These are phyloP conservation scores for Salvelinus alpinus DNA, from an alignment of 2,113 vertebrate species.

Conservation along the genomic window DNA sequence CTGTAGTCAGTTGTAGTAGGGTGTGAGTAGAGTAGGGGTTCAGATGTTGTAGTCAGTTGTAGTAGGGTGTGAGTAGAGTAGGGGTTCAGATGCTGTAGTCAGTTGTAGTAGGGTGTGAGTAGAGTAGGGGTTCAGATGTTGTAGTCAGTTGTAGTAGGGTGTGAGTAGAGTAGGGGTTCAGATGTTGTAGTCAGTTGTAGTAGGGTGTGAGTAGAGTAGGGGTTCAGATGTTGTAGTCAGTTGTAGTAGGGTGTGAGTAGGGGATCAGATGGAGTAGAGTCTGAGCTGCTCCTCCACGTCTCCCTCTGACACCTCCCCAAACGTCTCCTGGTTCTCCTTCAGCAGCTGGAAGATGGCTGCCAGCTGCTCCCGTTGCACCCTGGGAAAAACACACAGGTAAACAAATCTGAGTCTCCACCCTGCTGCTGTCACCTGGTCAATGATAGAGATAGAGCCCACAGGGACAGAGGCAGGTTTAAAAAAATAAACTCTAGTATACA, in stretches of 20 bases:
- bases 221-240: conserved; percentile 58
- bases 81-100: no score
- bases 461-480: no score
- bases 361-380: conserved; percentile 92
- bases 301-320: conserved; percentile 87
- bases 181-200: neutral
- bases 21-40: conserved; percentile 2
- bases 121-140: neutral
- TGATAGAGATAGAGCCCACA: neutral
- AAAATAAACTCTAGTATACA: neutral
- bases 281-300: conserved; percentile 91
- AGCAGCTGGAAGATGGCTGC: conserved; percentile 93
- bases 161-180: neutral
- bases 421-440: neutral
- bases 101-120: conserved; percentile 13
- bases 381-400: conserved; percentile 69
- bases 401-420: neutral
- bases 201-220: conserved; percentile 11
- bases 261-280: conserved; percentile 83
- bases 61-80: conserved; percentile 11
- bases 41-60: conserved; percentile 59
- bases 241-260: neutral
- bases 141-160: conserved; percentile 62
- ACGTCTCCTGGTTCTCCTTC: conserved; percentile 87
- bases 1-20: conserved; percentile 59